phyloP scores from a whole-genome alignment of 2,797 vertebrate genomes.

The Syndactyla subalaris region DNA sequence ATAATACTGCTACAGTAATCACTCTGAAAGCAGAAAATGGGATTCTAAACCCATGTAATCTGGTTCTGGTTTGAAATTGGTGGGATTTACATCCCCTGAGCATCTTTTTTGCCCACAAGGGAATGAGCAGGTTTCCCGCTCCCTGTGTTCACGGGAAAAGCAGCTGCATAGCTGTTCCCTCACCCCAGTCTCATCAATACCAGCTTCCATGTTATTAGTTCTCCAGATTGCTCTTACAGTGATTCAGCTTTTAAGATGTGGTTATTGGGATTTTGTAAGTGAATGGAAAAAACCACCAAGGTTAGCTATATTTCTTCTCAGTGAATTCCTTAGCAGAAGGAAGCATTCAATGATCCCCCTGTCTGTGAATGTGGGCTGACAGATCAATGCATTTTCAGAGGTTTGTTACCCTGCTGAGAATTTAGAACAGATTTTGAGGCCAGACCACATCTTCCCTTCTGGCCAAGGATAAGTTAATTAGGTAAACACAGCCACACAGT shows the following conservation, averaged over 20 bases:
- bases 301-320: neutral
- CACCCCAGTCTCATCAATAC: neutral
- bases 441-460: neutral
- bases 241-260: conserved; percentile 16
- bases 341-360: neutral
- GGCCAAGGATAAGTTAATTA: neutral
- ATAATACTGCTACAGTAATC: neutral
- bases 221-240: neutral
- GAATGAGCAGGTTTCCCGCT: neutral
- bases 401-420: neutral
- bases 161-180: neutral
- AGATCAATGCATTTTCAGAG: conserved; percentile 19
- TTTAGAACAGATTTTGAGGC: neutral
- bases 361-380: neutral
- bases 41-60: neutral
- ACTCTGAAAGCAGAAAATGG: neutral
- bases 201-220: neutral
- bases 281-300: neutral
- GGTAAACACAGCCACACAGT: neutral
- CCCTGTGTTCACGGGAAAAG: neutral
- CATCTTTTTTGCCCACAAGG: neutral
- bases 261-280: neutral
- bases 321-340: conserved; percentile 18
- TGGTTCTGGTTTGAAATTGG: neutral
- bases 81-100: neutral